Evolutionary conservation across 2,888 invertebrate species (phyloP).

Genomic region (Rhamphomyia laevipes): DNA sequence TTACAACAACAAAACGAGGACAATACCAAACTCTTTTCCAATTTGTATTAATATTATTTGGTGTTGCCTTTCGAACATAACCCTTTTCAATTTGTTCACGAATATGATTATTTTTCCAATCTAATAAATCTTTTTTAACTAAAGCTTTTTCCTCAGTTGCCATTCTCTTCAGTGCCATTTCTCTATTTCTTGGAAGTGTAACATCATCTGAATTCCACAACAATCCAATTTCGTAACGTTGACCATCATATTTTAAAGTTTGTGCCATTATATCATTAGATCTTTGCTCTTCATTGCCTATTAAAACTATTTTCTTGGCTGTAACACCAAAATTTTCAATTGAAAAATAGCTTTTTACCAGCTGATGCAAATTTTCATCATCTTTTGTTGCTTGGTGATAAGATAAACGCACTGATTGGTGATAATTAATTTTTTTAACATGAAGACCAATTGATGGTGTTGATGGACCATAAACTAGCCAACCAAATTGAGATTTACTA

Average conservation of each 20-base stretch:
- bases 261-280: conserved; percentile 3
- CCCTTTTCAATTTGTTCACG: neutral
- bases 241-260: neutral
- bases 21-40: conserved; percentile 2
- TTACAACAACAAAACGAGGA: neutral
- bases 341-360: conserved; percentile 4
- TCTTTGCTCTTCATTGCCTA: neutral
- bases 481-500: conserved; percentile 6
- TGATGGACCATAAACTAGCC: conserved; percentile 4
- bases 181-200: neutral
- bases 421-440: neutral
- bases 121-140: neutral
- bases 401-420: neutral
- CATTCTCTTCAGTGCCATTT: neutral
- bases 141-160: neutral
- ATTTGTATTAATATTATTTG: neutral
- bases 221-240: conserved; percentile 2
- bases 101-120: conserved; percentile 5
- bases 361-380: conserved; percentile 1
- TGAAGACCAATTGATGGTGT: neutral
- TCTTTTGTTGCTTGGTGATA: neutral
- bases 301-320: neutral
- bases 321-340: conserved; percentile 8
- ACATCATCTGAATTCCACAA: conserved; percentile 2
- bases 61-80: neutral